Base-by-base conservation (phyloP, 2,888 invertebrate genomes). In the Erynnis tages region DNA sequence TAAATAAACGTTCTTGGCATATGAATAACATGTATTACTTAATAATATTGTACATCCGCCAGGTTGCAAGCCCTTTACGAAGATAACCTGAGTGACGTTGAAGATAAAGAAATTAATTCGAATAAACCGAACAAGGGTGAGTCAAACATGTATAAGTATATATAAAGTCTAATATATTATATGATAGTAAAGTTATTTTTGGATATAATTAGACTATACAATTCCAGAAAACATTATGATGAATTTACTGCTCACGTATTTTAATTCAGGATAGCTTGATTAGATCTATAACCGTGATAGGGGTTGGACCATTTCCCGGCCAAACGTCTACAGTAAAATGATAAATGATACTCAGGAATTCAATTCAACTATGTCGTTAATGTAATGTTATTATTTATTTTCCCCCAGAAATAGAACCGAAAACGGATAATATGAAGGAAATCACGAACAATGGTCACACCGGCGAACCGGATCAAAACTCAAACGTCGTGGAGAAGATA, bases 61-160 rank as follows among this genome's bases (percentile, higher is more conserved):
- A 87, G 88, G 55, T 61, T 87, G 3, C 87, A 88, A 71, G 86
- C 86, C 54, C 62, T 84, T 23, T 86, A 86, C 45, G 88, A 86
- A 30, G 86, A 87, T 30, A 63, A 68, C 1, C 82, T 81, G 48
- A 82, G 70, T 19, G 88, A 88, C 1, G 57, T 64, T 1, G 81
- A 84, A 2, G 85, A 86, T 1, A 82, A 79, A 53, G 88, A 87
- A 68, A 58, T 80, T 0, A 87, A 80, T 57, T 79, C 75, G 0
- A 52, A 60, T 19, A 50, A 50, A 35, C 25, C 34, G 5, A 43
- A n/a, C 7, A 50, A 50, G 43, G 49, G 49, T 25, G 5, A 43
- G 48, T 17, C 1, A 14, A n/a, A 8, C 7, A 1, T 7, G 11
- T 3, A 8, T 10, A 21, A 13, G 21, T 38, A 10, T 7, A 10